Conservation (phyloP, 2,113 vertebrate species). For the Anser cygnoides region DNA sequence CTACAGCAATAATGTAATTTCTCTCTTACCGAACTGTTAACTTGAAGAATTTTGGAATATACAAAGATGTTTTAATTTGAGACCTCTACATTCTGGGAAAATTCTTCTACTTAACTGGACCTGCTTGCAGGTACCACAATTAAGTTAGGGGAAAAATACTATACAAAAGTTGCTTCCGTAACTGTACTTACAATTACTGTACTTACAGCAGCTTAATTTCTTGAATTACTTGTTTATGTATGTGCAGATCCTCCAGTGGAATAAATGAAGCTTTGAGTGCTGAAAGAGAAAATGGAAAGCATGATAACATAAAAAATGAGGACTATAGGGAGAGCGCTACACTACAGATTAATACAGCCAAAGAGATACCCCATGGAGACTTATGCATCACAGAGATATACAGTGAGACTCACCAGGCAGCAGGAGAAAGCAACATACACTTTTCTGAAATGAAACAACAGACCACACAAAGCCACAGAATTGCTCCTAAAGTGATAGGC, state of each 20-base stretch:
- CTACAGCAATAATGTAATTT: not conserved
- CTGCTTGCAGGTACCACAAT: not conserved
- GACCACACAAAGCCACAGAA: conserved; percentile 57
- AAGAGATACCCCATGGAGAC: conserved; percentile 61
- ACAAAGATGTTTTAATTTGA: not conserved
- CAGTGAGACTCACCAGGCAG: conserved; percentile 66
- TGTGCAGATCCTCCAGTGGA: conserved; percentile 75
- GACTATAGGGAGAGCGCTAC: conserved; percentile 79
- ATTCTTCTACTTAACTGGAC: not conserved
- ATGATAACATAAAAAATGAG: conserved; percentile 43
- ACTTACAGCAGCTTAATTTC: conserved; percentile 24
- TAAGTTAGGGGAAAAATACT: not conserved
- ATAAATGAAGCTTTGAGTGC: conserved; percentile 58
- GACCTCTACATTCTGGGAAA: not conserved
- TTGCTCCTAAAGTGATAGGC: conserved; percentile 31
- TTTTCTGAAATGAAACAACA: conserved; percentile 61
- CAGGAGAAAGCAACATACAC: conserved; percentile 58
- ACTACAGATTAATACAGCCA: conserved; percentile 76
- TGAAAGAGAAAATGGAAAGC: conserved; percentile 73
- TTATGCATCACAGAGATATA: conserved; percentile 73
- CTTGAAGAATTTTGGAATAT: not conserved
- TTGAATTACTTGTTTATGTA: conserved; percentile 48
- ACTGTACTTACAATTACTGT: conserved; percentile 2
- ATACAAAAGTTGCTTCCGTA: not conserved
- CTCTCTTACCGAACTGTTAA: not conserved